phyloP scores from a whole-genome alignment of 2,113 vertebrate genomes.

The Pelodiscus sinensis region DNA sequence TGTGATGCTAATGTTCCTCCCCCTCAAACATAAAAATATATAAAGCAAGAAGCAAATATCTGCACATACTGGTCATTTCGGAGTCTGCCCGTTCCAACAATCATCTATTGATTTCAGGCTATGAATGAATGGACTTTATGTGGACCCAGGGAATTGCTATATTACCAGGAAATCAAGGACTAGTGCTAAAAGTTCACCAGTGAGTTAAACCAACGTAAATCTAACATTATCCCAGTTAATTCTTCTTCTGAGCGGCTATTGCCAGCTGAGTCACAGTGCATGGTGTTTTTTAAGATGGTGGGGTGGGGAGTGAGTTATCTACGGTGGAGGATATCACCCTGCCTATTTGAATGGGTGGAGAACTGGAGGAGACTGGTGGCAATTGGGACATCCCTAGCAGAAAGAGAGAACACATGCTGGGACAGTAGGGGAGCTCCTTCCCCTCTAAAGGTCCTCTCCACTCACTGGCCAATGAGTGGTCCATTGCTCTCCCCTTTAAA shows the following conservation, averaged over 20 bases:
- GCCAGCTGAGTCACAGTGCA: not conserved
- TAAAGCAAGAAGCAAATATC: constrained; percentile 43
- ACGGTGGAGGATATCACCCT: not conserved
- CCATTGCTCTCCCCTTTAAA: not conserved
- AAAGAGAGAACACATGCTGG: too few relatives aligned
- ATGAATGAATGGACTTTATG: not conserved
- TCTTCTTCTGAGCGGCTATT: not conserved
- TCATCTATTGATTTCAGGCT: constrained; percentile 38
- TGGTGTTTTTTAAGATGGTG: not conserved
- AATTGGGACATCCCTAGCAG: not conserved
- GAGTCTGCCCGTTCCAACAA: constrained; percentile 23
- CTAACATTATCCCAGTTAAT: not conserved
- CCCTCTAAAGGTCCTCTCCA: too few relatives aligned
- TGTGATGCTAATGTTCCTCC: constrained; percentile 53
- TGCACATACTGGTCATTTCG: constrained; percentile 30
- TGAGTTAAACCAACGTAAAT: constrained; percentile 8
- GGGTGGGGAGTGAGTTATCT: not conserved
- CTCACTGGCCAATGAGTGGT: too few relatives aligned
- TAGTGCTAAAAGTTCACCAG: not conserved
- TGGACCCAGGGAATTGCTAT: constrained; percentile 11
- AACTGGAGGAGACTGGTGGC: not conserved
- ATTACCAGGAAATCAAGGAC: not conserved
- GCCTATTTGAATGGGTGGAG: not conserved
- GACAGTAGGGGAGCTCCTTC: too few relatives aligned
- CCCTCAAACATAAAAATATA: constrained; percentile 19